Evolutionary conservation across 2,797 vertebrate species (phyloP), one percentile per base, ranked within the genome.

Genomic region (Clangula hyemalis): DNA sequence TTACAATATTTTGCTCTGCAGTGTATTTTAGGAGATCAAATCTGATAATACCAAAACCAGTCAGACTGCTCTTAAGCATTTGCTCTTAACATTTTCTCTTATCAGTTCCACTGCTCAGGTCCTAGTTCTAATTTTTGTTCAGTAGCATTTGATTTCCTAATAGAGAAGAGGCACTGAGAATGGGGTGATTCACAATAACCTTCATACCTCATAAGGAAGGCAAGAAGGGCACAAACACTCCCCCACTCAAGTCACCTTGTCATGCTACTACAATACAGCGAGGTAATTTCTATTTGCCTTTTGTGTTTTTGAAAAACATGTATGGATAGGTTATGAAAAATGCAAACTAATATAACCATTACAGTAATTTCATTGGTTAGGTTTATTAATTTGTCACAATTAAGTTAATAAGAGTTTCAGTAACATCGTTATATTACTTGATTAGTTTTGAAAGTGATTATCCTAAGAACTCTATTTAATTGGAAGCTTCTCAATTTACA

Each of bases 401-500:
- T 97, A 97, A 96, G 96, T 97, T 96, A 94, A 89, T 85, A 95
- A 80, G 66, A 94, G 87, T 91, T 95, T 97, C 95, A 97, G 90
- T 94, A 97, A 96, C 61, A 80, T 22, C 51, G 71, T 96, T 92
- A 92, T 96, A 96, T 96, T 96, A 96, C 91, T 96, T 97, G 95
- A 97, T 97, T 97, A 95, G 94, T 97, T 98, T 97, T 96, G 94
- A 97, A 97, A 97, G 94, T 92, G 80, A 96, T 97, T 97, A 97
- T 97, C 94, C 81, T 94, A 95, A 97, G 93, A 97, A 97, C 94
- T 93, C 62, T 53, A 96, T 93, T 97, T 97, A 97, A 97, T 97
- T 97, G 95, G 96, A 98, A 96, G 85, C 85, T 96, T 98, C 97
- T 98, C 96, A 96, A 96, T 98, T 97, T 98, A 96, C 95, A 97